These are phyloP conservation scores for human (Homo sapiens) DNA, from an alignment of 2,113 vertebrate genomes.

Conservation along the genomic window DNA sequence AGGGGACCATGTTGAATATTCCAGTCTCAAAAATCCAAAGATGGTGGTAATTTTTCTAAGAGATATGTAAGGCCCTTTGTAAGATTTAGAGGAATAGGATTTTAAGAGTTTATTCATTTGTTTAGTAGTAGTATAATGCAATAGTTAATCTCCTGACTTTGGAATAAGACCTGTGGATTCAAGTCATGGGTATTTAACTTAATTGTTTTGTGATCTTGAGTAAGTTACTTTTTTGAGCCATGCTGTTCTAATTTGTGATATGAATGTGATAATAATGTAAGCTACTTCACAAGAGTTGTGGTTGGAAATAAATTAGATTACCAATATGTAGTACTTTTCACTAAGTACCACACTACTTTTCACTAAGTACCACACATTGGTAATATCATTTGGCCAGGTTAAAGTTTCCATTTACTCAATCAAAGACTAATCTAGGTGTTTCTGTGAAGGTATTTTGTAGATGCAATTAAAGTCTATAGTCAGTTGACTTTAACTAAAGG, in stretches of 20 bases:
- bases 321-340: background rate
- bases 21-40: background rate
- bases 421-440: background rate
- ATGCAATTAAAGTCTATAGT: background rate
- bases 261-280: background rate
- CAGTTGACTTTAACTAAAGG: background rate
- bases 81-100: background rate
- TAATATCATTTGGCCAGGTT: background rate
- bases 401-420: background rate
- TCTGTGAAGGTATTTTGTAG: background rate
- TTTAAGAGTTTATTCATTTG: background rate
- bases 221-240: background rate
- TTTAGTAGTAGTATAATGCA: background rate
- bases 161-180: background rate
- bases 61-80: background rate
- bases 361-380: too few species aligned
- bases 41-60: background rate
- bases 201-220: background rate
- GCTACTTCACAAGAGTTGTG: background rate
- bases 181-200: background rate
- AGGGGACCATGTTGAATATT: background rate
- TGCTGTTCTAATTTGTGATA: background rate
- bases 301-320: background rate
- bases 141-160: background rate
- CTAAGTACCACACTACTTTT: background rate